Evolutionary conservation across 2,888 invertebrate species (phyloP).

Genomic region (Trichogramma dendrolimi): DNA sequence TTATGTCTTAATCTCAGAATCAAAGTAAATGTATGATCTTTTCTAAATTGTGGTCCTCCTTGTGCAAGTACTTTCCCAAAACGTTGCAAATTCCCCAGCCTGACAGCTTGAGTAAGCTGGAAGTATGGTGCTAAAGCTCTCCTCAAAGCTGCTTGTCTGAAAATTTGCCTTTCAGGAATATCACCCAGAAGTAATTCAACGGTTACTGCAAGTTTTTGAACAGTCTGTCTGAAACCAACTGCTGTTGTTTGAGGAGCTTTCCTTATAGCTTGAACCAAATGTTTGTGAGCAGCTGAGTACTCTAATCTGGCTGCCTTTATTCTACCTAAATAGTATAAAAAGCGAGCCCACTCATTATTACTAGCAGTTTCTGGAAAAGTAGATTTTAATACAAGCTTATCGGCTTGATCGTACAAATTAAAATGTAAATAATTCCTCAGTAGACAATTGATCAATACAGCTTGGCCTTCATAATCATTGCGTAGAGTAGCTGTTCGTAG

Average conservation of each 20-base stretch:
- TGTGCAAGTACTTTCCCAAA: slow-evolving; percentile 91
- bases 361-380: slow-evolving; percentile 95
- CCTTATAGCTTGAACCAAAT: slow-evolving; percentile 87
- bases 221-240: slow-evolving; percentile 97
- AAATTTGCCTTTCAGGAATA: slow-evolving; percentile 94
- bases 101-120: slow-evolving; percentile 93
- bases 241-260: slow-evolving; percentile 98
- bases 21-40: slow-evolving; percentile 92
- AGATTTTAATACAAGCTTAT: slow-evolving; percentile 94
- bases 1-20: slow-evolving; percentile 95
- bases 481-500: slow-evolving; percentile 91
- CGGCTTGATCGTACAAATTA: slow-evolving; percentile 94
- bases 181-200: slow-evolving; percentile 94
- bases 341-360: slow-evolving; percentile 98
- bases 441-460: slow-evolving; percentile 91
- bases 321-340: slow-evolving; percentile 92
- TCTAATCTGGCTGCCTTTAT: slow-evolving; percentile 98
- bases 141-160: slow-evolving; percentile 84
- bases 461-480: slow-evolving; percentile 96
- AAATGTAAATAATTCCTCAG: slow-evolving; percentile 93
- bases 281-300: slow-evolving; percentile 95
- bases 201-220: slow-evolving; percentile 90
- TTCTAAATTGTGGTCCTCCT: slow-evolving; percentile 85
- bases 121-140: slow-evolving; percentile 92
- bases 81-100: slow-evolving; percentile 88